Conservation (phyloP, 2,113 vertebrate genomes). For the Proteles cristata region DNA sequence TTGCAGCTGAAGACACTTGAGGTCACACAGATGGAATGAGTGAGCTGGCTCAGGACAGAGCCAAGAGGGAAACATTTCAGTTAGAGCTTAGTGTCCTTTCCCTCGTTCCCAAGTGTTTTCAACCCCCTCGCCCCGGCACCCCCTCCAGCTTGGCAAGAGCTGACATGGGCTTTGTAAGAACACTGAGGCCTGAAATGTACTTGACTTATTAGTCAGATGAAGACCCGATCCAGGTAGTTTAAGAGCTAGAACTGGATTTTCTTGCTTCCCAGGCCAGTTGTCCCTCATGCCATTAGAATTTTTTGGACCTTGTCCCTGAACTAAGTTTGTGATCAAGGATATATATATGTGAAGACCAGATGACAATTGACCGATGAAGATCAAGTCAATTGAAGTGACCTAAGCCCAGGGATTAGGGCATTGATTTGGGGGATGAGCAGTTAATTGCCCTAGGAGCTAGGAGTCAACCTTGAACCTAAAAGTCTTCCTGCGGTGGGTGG, state of each 20-base stretch:
- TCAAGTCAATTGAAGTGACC: conserved; percentile 26
- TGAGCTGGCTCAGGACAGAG: not conserved
- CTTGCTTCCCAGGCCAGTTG: not conserved
- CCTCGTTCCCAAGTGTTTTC: not conserved
- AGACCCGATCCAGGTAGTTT: rapidly evolving
- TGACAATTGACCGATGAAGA: not conserved
- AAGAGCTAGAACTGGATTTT: not conserved
- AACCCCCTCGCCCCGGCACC: no score
- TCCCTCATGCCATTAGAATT: not conserved
- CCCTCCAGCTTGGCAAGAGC: not conserved
- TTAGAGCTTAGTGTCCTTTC: not conserved
- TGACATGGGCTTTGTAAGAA: not conserved
- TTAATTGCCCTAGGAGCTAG: not conserved
- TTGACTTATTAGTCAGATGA: not conserved
- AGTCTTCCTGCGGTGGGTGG: not conserved
- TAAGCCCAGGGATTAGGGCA: conserved; percentile 27
- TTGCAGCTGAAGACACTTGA: not conserved
- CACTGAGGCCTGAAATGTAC: not conserved
- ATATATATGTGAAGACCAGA: not conserved
- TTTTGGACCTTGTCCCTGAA: not conserved
- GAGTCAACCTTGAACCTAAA: not conserved
- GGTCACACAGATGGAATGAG: not conserved
- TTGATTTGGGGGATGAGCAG: conserved; percentile 23
- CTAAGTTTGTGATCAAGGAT: not conserved
- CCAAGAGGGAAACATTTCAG: not conserved